Evolutionary conservation across 2,888 invertebrate species (phyloP).

Genomic region (Apodemia zela): DNA sequence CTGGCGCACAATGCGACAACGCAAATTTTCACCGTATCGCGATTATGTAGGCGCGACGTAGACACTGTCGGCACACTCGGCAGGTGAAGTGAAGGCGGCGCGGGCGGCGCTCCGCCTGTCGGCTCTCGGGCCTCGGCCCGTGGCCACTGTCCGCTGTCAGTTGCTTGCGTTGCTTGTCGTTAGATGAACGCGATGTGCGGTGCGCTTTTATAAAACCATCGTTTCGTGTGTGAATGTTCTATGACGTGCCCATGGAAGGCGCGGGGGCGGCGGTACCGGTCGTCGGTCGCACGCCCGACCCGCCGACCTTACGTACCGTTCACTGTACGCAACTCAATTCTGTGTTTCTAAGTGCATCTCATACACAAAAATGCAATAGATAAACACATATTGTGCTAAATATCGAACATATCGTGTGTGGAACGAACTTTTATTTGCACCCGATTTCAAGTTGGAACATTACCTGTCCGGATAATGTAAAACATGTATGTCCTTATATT

Average conservation of each 20-base stretch:
- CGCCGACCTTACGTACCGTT: conserved; percentile 80
- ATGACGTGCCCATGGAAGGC: conserved; percentile 46
- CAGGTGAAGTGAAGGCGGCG: conserved; percentile 36
- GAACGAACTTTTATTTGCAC: conserved; percentile 38
- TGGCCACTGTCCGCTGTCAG: conserved; percentile 32
- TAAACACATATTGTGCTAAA: conserved; percentile 29
- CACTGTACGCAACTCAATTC: conserved; percentile 60
- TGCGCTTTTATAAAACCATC: conserved; percentile 31
- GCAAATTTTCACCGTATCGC: background rate
- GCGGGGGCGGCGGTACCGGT: conserved; percentile 71
- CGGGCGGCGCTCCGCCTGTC: conserved; percentile 36
- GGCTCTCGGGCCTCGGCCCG: too few species aligned
- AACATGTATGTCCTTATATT: conserved; percentile 35
- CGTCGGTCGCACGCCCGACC: conserved; percentile 62
- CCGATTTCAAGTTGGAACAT: conserved; percentile 23
- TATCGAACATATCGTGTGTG: conserved; percentile 34
- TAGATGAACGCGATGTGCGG: conserved; percentile 36
- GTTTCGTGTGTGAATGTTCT: conserved; percentile 43
- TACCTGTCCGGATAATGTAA: conserved; percentile 31
- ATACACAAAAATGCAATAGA: conserved; percentile 39
- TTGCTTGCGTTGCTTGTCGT: conserved; percentile 38
- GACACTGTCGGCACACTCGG: conserved; percentile 1
- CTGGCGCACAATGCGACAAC: too few species aligned
- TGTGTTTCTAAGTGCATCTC: conserved; percentile 57
- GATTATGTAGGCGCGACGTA: background rate